Conservation (phyloP, 1,140 invertebrate genomes). For the Nephotettix cincticeps region DNA sequence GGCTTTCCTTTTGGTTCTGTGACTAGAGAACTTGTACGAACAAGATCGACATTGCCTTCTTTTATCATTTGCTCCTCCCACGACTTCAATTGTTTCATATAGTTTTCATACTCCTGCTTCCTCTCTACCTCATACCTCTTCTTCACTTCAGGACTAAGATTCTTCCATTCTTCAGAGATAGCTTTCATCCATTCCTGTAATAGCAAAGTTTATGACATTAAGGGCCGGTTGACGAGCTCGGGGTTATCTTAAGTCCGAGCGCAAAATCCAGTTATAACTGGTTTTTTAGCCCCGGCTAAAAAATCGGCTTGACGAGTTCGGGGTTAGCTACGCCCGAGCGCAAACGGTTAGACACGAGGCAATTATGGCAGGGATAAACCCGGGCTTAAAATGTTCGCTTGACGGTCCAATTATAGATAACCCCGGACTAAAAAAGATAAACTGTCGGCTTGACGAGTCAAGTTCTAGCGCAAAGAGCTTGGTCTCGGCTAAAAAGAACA, state of each 20-base stretch:
- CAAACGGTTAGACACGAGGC: too few species aligned
- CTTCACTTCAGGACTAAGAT: neutral
- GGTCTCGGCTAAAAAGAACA: too few species aligned
- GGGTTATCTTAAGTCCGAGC: too few species aligned
- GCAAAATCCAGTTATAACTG: neutral
- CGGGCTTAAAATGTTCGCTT: too few species aligned
- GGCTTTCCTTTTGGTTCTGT: neutral
- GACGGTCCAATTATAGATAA: too few species aligned
- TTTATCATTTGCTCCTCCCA: constrained; percentile 15
- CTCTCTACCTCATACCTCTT: neutral
- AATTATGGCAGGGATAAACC: too few species aligned
- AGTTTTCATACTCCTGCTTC: neutral
- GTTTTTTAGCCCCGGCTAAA: neutral
- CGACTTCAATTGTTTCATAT: neutral
- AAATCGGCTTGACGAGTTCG: neutral
- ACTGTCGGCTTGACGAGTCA: too few species aligned
- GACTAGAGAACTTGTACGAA: neutral
- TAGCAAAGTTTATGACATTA: neutral
- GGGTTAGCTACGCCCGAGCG: too few species aligned
- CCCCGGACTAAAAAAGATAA: too few species aligned
- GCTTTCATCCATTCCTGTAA: neutral
- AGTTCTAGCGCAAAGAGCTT: too few species aligned
- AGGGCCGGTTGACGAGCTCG: neutral
- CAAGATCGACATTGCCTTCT: neutral
- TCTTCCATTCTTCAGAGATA: neutral